A percentile compares a stretch with the other conserved stretches of the same genome.
Evolutionary conservation across 2,888 invertebrate genomes (phyloP).

Genomic region (Rhorus exstirpatorius): DNA sequence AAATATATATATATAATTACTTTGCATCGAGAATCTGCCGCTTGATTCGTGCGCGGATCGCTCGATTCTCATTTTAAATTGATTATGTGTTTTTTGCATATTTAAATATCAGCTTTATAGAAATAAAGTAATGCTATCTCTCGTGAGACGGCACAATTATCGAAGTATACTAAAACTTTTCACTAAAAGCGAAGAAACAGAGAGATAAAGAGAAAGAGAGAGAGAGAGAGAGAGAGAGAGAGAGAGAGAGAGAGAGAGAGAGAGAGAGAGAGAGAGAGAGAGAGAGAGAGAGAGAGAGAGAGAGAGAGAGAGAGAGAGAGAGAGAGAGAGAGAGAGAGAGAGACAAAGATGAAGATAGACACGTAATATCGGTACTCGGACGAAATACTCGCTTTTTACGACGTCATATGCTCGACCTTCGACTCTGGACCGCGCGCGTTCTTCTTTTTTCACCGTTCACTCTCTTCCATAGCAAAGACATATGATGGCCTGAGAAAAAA

Average conservation of each 20-base stretch:
- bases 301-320: background rate
- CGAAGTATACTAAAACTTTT: slow-evolving; percentile 6
- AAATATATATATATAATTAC: too few species aligned
- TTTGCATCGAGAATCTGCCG: too few species aligned
- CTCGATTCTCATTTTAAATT: slow-evolving; percentile 16
- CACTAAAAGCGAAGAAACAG: slow-evolving; percentile 9
- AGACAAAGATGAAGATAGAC: slow-evolving; percentile 15
- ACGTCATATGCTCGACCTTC: slow-evolving; percentile 49
- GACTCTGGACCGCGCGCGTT: slow-evolving; percentile 58
- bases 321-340: background rate
- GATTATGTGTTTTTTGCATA: too few species aligned
- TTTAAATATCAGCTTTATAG: slow-evolving; percentile 34
- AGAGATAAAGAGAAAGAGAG: background rate
- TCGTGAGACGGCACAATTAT: background rate
- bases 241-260: background rate
- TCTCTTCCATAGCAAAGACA: slow-evolving; percentile 15
- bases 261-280: background rate
- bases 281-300: slow-evolving; percentile 7
- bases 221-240: slow-evolving; percentile 7
- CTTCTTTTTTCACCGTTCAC: slow-evolving; percentile 38
- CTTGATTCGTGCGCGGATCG: slow-evolving; percentile 16
- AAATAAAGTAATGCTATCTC: slow-evolving; percentile 20
- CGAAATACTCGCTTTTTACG: slow-evolving; percentile 51
- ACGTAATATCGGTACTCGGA: slow-evolving; percentile 40
- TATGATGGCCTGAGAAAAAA: too few species aligned